Evolutionary conservation across 2,113 vertebrate genomes (phyloP).

Genomic region (Hippocampus guttulatus): DNA sequence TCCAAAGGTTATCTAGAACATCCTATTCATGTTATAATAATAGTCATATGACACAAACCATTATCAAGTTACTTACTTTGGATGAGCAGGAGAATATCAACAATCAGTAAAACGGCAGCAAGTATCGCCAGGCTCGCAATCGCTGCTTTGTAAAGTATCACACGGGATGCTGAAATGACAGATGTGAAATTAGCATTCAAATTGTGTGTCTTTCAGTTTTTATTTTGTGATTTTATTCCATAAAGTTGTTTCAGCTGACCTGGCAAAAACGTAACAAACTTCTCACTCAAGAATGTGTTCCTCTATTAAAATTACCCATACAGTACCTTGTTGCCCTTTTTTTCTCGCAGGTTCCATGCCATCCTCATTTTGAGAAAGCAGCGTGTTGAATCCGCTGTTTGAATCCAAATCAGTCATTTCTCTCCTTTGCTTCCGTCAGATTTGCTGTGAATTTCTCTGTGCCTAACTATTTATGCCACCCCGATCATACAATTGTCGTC

Average conservation of each 20-base stretch:
- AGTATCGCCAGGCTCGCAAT: constrained; percentile 24
- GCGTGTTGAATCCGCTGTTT: constrained; percentile 9
- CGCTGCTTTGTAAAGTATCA: not conserved
- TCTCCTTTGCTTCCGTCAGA: constrained; percentile 8
- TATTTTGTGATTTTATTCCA: too few relatives aligned
- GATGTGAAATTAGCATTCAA: constrained; percentile 5
- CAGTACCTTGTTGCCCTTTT: constrained; percentile 8
- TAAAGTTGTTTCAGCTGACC: too few relatives aligned
- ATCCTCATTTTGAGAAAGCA: constrained; percentile 8
- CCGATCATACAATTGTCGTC: not conserved
- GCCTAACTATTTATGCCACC: not conserved
- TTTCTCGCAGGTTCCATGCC: not conserved
- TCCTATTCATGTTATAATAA: too few relatives aligned
- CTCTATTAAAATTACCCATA: not conserved
- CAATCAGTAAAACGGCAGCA: constrained; percentile 21
- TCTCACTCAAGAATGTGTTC: not conserved
- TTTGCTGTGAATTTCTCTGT: not conserved
- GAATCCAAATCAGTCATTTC: not conserved
- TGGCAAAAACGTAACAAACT: not conserved
- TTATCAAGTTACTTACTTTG: constrained; percentile 32
- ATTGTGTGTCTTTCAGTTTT: too few relatives aligned
- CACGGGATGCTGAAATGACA: not conserved
- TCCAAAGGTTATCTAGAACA: too few relatives aligned
- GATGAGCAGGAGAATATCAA: constrained; percentile 32
- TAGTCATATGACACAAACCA: not conserved